phyloP scores from a whole-genome alignment of 2,888 invertebrate genomes.

The Tuberolachnus salignus region DNA sequence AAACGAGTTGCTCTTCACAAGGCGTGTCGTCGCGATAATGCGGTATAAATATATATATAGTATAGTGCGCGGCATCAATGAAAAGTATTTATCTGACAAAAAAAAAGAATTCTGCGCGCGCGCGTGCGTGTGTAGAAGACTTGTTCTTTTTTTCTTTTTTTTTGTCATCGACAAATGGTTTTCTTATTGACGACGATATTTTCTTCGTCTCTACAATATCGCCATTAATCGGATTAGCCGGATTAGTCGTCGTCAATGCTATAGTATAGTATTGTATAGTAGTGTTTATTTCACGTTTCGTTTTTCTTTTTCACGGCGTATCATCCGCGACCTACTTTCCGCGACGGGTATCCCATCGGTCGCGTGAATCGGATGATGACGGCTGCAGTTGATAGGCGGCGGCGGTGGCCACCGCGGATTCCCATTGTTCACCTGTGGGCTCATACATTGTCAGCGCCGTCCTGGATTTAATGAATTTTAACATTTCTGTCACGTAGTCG shows the following conservation, averaged over 20 bases:
- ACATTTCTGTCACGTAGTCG: conserved; percentile 48
- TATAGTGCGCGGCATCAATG: conserved; percentile 40
- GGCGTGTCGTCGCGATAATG: conserved; percentile 49
- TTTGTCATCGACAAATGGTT: conserved; percentile 23
- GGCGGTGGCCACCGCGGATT: background rate
- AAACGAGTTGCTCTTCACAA: conserved; percentile 55
- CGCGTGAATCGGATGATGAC: conserved; percentile 9
- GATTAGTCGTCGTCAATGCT: background rate
- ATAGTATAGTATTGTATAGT: background rate
- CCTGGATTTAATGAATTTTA: conserved; percentile 44
- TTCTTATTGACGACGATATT: conserved; percentile 24
- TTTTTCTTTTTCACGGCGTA: conserved; percentile 38
- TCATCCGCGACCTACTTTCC: conserved; percentile 51
- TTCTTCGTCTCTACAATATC: conserved; percentile 7
- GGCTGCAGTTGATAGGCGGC: background rate
- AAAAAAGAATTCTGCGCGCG: background rate
- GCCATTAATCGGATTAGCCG: conserved; percentile 49
- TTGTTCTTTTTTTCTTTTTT: background rate
- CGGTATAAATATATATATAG: background rate
- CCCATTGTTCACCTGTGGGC: conserved; percentile 21
- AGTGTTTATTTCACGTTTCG: conserved; percentile 27
- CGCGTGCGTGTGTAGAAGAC: background rate
- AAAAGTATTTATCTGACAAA: conserved; percentile 46
- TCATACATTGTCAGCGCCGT: conserved; percentile 43
- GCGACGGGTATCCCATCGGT: conserved; percentile 23